Percentiles rank a stretch among this genome's conserved stretches.
Evolutionary conservation across 2,888 invertebrate species (phyloP).

Genomic region (Chaetoderma sp.): DNA sequence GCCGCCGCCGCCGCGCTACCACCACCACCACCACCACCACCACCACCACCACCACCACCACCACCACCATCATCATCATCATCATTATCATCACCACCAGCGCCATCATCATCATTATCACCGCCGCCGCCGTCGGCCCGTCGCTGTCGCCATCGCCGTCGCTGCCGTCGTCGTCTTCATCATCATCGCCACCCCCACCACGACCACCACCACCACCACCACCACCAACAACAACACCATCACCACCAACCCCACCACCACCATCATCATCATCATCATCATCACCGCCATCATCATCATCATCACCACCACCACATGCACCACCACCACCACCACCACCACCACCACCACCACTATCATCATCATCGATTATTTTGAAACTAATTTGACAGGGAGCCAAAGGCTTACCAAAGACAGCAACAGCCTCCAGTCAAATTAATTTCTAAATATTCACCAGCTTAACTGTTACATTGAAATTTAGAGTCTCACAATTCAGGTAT

Average conservation of each 20-base stretch:
- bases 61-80: not conserved
- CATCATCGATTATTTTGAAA: too few relatives aligned
- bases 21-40: not conserved
- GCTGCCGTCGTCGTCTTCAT: too few relatives aligned
- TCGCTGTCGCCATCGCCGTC: not conserved
- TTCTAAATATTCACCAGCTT: too few relatives aligned
- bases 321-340: not conserved
- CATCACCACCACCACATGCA: not conserved
- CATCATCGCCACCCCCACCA: too few relatives aligned
- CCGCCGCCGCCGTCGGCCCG: not conserved
- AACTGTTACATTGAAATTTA: too few relatives aligned
- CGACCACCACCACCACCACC: not conserved
- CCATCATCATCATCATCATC: not conserved
- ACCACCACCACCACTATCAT: not conserved
- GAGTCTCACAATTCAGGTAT: too few relatives aligned
- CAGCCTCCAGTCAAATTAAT: too few relatives aligned
- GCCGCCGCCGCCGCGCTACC: too few relatives aligned
- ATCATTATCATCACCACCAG: not conserved
- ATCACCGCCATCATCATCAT: not conserved
- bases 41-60: not conserved
- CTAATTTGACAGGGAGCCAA: too few relatives aligned
- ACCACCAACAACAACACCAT: too few relatives aligned
- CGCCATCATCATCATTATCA: not conserved
- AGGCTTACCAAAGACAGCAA: not conserved
- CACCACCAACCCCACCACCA: too few relatives aligned